These are phyloP conservation scores for Cladorhizidae sp. DNA, from an alignment of 37 sponge, comb jelly and placozoan genomes.

Conservation along the genomic window DNA sequence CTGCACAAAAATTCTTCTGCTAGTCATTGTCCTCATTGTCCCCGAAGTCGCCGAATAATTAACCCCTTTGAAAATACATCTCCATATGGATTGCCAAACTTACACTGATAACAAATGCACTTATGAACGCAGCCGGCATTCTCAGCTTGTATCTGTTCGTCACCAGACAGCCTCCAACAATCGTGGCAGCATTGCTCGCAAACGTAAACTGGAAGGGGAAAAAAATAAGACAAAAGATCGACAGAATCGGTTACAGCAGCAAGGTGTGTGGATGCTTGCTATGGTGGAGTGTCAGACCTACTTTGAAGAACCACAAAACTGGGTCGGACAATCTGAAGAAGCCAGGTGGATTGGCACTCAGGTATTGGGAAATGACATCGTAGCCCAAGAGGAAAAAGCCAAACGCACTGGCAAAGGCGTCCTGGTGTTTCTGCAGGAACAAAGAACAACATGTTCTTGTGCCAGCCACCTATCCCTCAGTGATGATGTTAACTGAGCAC, in stretches of 20 bases:
- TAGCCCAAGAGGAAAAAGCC: constrained; percentile 89
- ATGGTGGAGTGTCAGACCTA: no score
- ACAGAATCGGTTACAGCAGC: not conserved
- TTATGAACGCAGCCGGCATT: constrained; percentile 77
- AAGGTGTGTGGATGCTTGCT: not conserved
- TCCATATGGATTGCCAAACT: no score
- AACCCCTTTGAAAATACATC: no score
- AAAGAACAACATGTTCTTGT: not conserved
- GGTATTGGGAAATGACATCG: constrained; percentile 56
- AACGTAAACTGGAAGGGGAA: constrained; percentile 73
- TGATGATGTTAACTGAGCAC: not conserved
- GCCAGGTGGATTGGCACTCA: constrained; percentile 8
- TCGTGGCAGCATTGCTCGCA: constrained; percentile 93
- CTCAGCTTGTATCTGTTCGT: constrained; percentile 77
- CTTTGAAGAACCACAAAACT: constrained; percentile 82
- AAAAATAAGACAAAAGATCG: not conserved
- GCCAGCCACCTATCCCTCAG: not conserved
- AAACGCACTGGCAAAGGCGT: constrained; percentile 93
- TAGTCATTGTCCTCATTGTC: no score
- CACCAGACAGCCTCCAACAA: constrained; percentile 84
- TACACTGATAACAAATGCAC: constrained; percentile 91
- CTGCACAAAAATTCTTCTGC: no score
- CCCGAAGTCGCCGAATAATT: no score
- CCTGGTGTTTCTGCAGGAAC: constrained; percentile 75
- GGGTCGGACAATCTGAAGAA: constrained; percentile 69